Evolutionary conservation across 2,113 vertebrate genomes (phyloP).

Genomic region (Prinia subflava): DNA sequence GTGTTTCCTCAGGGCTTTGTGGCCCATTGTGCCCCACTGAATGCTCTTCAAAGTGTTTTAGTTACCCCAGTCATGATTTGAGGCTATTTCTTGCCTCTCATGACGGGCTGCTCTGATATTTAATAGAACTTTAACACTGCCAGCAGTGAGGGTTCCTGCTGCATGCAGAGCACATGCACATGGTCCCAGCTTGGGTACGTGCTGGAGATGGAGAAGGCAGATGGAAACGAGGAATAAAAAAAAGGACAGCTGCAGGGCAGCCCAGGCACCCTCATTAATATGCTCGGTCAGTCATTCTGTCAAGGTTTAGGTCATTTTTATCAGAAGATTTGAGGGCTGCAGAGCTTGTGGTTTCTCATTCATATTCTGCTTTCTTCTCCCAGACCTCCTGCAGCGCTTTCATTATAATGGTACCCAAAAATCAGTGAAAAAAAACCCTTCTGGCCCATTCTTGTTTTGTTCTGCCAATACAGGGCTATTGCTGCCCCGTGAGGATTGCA

Average conservation of each 20-base stretch:
- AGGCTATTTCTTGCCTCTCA: not conserved
- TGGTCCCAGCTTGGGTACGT: not conserved
- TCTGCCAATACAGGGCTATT: not conserved
- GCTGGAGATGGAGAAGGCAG: not conserved
- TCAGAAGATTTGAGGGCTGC: not conserved
- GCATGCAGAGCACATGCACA: not conserved
- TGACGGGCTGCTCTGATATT: not conserved
- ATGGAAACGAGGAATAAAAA: not conserved
- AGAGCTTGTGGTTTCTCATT: not conserved
- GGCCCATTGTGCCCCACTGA: not conserved
- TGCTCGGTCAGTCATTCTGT: not conserved
- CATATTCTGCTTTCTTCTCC: not conserved
- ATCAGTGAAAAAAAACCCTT: not conserved
- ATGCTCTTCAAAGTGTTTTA: not conserved
- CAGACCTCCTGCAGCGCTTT: not conserved
- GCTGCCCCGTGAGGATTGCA: not conserved
- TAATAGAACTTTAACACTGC: not conserved
- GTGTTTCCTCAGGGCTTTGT: not conserved
- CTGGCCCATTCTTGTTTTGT: not conserved
- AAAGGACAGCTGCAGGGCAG: conserved; percentile 3
- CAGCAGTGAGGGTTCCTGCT: not conserved
- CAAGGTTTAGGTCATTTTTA: not conserved
- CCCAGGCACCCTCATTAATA: not conserved
- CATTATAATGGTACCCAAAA: not conserved
- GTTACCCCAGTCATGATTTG: not conserved